Evolutionary conservation across 2,797 vertebrate species (phyloP), one percentile per base, ranked within the genome.

Genomic region (Oceanodroma leucorhoa): DNA sequence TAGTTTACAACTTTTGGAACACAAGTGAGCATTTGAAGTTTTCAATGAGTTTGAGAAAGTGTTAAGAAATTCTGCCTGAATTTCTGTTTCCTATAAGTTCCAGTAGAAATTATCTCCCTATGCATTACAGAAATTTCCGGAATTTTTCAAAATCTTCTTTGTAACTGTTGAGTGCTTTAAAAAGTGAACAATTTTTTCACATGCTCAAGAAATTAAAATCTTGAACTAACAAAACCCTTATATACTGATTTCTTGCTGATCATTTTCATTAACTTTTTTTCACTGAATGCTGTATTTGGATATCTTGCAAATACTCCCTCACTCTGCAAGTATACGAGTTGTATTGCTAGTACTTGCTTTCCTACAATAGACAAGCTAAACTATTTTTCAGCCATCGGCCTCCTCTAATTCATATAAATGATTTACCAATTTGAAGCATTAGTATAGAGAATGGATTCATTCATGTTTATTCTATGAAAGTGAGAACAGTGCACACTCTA

Each of bases 211-310:
- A 60, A 43, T 23, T 38, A 34, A 92, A 80, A 51, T n/a, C 23
- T 57, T 40, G 15, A 65, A n/a, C 13, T 64, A 24, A 60, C 2
- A 66, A 82, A n/a, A 8, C 0, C 0, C 4, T 26, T 60, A 26
- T 14, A 26, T 38, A 41, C 2, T 61, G n/a, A 78, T 41, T 71
- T 61, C 6, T 53, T 4, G 1, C 19, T 60, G 3, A 78, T 23
- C 0, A 23, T 84, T 87, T 71, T 45, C 2, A n/a, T 60, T 20
- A 69, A 11, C 5, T 5, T 51, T 54, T 40, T 65, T 85, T 20
- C 32, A 60, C 10, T 27, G 2, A 26, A 21, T 45, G 18, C 0
- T 66, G 4, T 1, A 27, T 71, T 90, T 83, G 2, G 6, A 2
- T 69, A 14, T 22, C 16, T 62, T 76, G 34, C 12, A 62, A 90